Conservation (phyloP, 2,888 invertebrate genomes). For the Ormyrus labotus region DNA sequence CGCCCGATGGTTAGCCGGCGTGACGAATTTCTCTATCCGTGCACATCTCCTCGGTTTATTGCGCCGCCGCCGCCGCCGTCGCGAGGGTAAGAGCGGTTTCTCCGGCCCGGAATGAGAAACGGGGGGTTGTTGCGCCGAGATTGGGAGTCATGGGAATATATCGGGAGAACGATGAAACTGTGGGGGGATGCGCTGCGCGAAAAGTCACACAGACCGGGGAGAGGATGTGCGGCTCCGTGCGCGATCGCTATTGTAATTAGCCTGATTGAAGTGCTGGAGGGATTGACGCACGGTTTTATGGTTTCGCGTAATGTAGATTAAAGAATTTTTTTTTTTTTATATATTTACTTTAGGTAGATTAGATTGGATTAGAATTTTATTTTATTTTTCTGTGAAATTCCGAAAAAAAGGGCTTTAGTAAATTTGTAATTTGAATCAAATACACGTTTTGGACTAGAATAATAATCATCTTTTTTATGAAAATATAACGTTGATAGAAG, state of each 20-base stretch:
- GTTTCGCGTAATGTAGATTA: too few relatives aligned
- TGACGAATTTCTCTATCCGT: slow-evolving; percentile 69
- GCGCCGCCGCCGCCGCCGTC: slow-evolving; percentile 17
- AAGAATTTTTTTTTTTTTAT: too few relatives aligned
- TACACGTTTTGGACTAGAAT: too few relatives aligned
- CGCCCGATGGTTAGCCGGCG: slow-evolving; percentile 57
- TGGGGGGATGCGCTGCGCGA: background rate
- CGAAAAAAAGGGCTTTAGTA: too few relatives aligned
- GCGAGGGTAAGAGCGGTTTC: slow-evolving; percentile 68
- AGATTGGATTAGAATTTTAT: too few relatives aligned
- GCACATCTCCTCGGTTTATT: slow-evolving; percentile 11
- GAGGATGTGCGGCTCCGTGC: slow-evolving; percentile 47
- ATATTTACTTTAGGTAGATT: too few relatives aligned
- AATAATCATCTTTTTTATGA: too few relatives aligned
- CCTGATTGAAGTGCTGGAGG: background rate
- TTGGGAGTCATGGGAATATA: slow-evolving; percentile 30
- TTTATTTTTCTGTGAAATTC: too few relatives aligned
- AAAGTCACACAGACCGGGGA: slow-evolving; percentile 4
- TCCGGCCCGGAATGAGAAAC: slow-evolving; percentile 64
- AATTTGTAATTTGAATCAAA: too few relatives aligned
- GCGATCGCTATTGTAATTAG: slow-evolving; percentile 45
- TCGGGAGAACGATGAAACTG: background rate
- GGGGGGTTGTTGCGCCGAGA: too few relatives aligned
- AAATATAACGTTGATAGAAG: too few relatives aligned
- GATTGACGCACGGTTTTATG: background rate